A percentile compares a stretch with the other conserved stretches of the same genome.
phyloP scores from a whole-genome alignment of 2,113 vertebrate species.

The Zosterops hypoxanthus region DNA sequence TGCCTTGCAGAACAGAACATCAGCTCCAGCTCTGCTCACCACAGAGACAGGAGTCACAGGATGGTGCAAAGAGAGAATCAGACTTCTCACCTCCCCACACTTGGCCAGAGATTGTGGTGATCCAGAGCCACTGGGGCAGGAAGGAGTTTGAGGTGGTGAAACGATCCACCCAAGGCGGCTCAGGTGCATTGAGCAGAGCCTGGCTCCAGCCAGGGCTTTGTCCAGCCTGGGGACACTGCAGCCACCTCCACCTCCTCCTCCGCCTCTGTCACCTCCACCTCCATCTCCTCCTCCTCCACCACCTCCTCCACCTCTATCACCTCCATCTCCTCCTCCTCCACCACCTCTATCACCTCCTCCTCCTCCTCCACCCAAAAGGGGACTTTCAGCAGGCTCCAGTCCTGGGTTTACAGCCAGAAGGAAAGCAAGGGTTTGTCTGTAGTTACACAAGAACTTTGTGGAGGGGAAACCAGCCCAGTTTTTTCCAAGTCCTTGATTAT shows the following conservation, averaged over 20 bases:
- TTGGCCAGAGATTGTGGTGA: fast-evolving
- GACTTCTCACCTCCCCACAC: not conserved
- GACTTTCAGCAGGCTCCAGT: not conserved
- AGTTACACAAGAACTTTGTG: not conserved
- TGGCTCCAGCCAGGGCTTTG: not conserved
- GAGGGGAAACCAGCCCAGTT: not conserved
- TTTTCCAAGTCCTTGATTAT: not conserved
- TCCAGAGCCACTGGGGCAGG: not conserved
- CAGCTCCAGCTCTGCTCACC: not conserved
- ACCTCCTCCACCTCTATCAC: not conserved
- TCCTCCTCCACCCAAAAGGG: not conserved
- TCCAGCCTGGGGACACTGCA: not conserved
- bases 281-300: not conserved
- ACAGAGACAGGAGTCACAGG: not conserved
- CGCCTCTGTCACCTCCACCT: not conserved
- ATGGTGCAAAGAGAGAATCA: fast-evolving
- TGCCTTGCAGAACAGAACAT: fast-evolving
- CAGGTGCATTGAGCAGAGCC: not conserved
- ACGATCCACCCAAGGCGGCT: not conserved
- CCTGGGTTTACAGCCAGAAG: not conserved
- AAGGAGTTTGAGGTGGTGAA: not conserved
- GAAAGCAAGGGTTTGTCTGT: not conserved
- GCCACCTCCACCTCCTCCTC: not conserved
- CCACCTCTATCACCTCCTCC: not conserved
- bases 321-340: not conserved